Evolutionary conservation across 1,140 invertebrate species (phyloP), one percentile per base, ranked within the genome.

Genomic region (Arctopsyche grandis): DNA sequence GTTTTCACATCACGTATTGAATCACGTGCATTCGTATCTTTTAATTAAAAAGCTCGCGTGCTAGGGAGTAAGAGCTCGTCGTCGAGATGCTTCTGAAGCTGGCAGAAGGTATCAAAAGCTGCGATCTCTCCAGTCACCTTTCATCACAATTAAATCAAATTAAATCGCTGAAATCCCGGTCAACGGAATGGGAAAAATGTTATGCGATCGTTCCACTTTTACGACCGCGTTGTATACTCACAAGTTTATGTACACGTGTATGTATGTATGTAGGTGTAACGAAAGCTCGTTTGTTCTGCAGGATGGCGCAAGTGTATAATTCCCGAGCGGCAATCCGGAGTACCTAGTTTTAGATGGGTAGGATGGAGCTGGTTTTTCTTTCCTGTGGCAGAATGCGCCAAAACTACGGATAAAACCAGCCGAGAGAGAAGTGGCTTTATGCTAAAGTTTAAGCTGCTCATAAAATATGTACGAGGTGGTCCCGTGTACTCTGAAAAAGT

Each of bases 381-480:
- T 38, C 29, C 48, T 12, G 48, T 52, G 16, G 16, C 48, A 16
- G 48, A 52, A 52, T 52, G 48, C 4, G 48, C 48, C 48, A 52
- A 52, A 52, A 52, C 48, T 12, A n/a, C n/a, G n/a, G n/a, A n/a
- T n/a, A 14, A 14, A 52, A 52, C 12, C 48, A 52, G 29, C 29
- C 29, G 7, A 9, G 56, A 19, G 12, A 52, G 48, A 19, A 52
- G 48, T 19, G 16, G 56, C 24, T 66, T 66, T 66, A 29, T 66
- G 63, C 14, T 66, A 66, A 66, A 66, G 63, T 66, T 66, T 66
- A 66, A 66, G 63, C 24, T 26, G 21, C 19, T 66, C 63, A 22
- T 66, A 66, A 66, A 66, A 66, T 66, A 66, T 66, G 63, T 24
- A 66, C 63, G 63, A 22, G 24, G 12, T 12, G 63, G 19, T 9